phyloP scores from a whole-genome alignment of 2,888 invertebrate genomes.

The Eumacrocentrus americanus region DNA sequence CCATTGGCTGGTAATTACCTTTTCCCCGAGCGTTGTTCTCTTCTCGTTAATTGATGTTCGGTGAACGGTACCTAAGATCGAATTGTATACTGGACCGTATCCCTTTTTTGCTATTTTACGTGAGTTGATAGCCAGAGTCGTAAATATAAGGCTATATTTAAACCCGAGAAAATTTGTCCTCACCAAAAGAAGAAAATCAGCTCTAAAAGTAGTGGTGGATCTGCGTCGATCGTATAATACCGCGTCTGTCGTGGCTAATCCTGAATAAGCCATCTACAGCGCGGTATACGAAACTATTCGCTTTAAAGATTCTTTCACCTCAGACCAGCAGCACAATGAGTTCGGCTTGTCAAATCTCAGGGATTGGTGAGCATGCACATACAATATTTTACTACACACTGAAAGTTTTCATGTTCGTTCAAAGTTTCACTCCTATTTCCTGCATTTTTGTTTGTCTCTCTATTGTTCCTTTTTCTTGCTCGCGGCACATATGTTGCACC shows the following conservation, averaged over 20 bases:
- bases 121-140: background rate
- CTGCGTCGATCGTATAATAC: background rate
- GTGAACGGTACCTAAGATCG: background rate
- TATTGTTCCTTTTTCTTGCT: constrained; percentile 24
- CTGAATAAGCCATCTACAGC: background rate
- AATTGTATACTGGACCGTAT: too few relatives aligned
- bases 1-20: background rate
- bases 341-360: constrained; percentile 37
- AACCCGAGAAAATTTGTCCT: background rate
- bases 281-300: constrained; percentile 4
- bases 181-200: background rate
- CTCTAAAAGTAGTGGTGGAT: background rate
- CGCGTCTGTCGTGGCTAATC: background rate
- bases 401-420: constrained; percentile 6
- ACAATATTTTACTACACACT: constrained; percentile 41
- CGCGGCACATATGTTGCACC: constrained; percentile 21
- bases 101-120: too few relatives aligned
- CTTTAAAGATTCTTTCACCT: constrained; percentile 16
- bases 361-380: constrained; percentile 33
- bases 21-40: background rate
- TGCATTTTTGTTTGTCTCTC: constrained; percentile 5
- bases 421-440: constrained; percentile 5
- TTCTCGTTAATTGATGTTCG: background rate
- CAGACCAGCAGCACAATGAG: constrained; percentile 29
- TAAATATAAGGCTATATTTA: background rate